phyloP scores from a whole-genome alignment of 23 tunicate species.

The Trididemnum miniatum region DNA sequence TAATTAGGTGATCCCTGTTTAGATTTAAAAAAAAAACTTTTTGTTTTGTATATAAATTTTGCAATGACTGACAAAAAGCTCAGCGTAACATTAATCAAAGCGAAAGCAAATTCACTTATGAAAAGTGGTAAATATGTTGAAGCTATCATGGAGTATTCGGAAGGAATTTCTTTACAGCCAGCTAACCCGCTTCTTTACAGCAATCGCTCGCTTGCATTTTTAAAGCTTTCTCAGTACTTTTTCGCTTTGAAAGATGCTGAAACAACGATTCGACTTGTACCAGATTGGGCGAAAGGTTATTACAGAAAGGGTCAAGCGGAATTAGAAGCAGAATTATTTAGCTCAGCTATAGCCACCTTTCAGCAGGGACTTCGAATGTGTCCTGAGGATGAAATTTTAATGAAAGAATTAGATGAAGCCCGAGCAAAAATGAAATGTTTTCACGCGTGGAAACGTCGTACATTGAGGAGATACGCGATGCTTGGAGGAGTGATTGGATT shows the following conservation, averaged over 20 bases:
- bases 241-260: slow-evolving; percentile 67
- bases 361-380: slow-evolving; percentile 29
- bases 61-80: no score
- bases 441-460: neutral
- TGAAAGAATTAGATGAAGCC: slow-evolving; percentile 31
- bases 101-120: slow-evolving; percentile 45
- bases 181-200: slow-evolving; percentile 60
- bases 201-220: slow-evolving; percentile 62
- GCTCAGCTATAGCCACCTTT: slow-evolving; percentile 28
- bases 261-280: slow-evolving; percentile 42
- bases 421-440: neutral
- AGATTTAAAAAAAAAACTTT: no score
- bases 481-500: slow-evolving; percentile 17
- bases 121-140: slow-evolving; percentile 48
- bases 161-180: slow-evolving; percentile 49
- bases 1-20: no score
- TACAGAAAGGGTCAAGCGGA: slow-evolving; percentile 70
- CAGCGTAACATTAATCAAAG: slow-evolving; percentile 21
- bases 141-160: slow-evolving; percentile 62
- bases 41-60: no score
- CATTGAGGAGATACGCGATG: neutral
- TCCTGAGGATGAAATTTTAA: slow-evolving; percentile 42
- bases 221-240: slow-evolving; percentile 48
- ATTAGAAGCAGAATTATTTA: slow-evolving; percentile 17
- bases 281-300: slow-evolving; percentile 66